Evolutionary conservation across 2,888 invertebrate species (phyloP), one percentile per base, ranked within the genome.

Genomic region (Aporophyla lueneburgensis): DNA sequence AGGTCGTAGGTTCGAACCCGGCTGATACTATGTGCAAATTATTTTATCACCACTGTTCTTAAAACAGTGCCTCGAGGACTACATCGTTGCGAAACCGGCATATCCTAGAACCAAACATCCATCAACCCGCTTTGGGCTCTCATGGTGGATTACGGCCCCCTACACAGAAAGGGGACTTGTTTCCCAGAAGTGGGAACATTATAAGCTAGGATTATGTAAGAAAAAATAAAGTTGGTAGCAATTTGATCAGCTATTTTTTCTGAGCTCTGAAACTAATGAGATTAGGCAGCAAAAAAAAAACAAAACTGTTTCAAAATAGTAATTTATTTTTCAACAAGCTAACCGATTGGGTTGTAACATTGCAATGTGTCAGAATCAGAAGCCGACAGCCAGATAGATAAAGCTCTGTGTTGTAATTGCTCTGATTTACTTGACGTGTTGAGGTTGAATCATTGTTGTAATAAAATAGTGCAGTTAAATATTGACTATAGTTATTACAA

Each of bases 401-500:
- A 46, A 12, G 67, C 43, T 59, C 2, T 46, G 10, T 74, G 68
- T 24, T 71, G 63, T 80, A 61, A 81, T 69, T 81, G 76, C 46
- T 80, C 80, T 62, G n/a, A 71, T 80, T 76, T 27, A 46, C 61
- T 68, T 68, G 40, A 65, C 49, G 19, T 43, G 58, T 74, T 49
- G 49, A 54, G 21, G 19, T 46, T 46, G 27, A 51, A 33, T 5
- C 6, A 19, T 33, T 74, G 4, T 53, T 62, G 19, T 33, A 24
- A 74, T 62, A 16, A 43, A 53, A 43, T 27, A 27, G 6, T n/a
- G 19, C 9, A n/a, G 12, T 27, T 9, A 43, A 21, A 27, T 27
- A 12, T 71, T 68, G 21, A 2, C 33, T 21, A 24, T 24, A 43
- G 16, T n/a, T 54, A 67, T 21, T 40, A n/a, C 40, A 67, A 49